A percentile compares a stretch with the other conserved stretches of the same genome.
Evolutionary conservation across 2,888 invertebrate species (phyloP).

Genomic region (Pteria penguin): DNA sequence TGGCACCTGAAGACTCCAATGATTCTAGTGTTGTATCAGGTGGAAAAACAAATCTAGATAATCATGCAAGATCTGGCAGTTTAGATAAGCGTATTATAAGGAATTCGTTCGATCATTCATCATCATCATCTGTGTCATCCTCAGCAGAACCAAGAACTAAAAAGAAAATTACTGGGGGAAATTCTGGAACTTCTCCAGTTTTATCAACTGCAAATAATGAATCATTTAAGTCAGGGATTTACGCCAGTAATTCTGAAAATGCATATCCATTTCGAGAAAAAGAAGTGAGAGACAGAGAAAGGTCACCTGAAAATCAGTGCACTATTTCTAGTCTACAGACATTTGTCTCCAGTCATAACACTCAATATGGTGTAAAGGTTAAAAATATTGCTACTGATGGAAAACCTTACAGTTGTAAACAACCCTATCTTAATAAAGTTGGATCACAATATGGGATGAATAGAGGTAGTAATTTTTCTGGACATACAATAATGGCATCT

Average conservation of each 20-base stretch:
- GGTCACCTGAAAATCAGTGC: background rate
- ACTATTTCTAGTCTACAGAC: conserved; percentile 21
- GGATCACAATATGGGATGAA: background rate
- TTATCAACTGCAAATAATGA: background rate
- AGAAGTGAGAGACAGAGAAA: background rate
- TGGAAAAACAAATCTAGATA: background rate
- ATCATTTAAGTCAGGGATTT: background rate
- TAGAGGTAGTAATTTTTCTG: too few relatives aligned
- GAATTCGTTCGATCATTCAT: background rate
- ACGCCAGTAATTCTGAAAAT: background rate
- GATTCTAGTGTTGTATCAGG: background rate
- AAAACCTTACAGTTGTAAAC: background rate
- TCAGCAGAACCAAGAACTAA: background rate
- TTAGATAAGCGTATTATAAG: background rate
- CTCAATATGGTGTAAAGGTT: conserved; percentile 17
- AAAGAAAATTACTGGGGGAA: background rate
- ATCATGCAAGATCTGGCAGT: background rate
- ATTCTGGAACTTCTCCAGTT: background rate
- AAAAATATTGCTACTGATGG: conserved; percentile 23
- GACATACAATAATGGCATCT: too few relatives aligned
- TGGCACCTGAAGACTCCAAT: conserved; percentile 16
- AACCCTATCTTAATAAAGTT: background rate
- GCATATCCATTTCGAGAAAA: background rate
- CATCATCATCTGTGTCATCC: background rate
- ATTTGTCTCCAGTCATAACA: conserved; percentile 26